Evolutionary conservation across 2,888 invertebrate genomes (phyloP).

Genomic region (Hydroisotoma schaefferi): DNA sequence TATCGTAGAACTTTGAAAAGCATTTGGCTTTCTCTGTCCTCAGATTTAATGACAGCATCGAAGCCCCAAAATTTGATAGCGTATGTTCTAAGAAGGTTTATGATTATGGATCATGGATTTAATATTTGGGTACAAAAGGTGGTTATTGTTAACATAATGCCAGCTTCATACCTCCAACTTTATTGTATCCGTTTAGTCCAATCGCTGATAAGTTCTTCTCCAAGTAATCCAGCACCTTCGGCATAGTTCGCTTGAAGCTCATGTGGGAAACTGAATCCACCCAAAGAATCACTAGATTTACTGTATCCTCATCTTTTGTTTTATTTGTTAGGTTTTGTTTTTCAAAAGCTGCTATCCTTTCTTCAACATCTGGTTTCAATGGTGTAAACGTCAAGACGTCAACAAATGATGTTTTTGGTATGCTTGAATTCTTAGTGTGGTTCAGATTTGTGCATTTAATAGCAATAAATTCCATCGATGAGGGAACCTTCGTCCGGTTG

Average conservation of each 20-base stretch:
- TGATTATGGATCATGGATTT: too few relatives aligned
- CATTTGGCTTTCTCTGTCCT: too few relatives aligned
- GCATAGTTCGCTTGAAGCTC: slow-evolving; percentile 65
- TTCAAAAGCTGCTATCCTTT: too few relatives aligned
- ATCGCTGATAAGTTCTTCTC: slow-evolving; percentile 62
- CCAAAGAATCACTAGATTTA: slow-evolving; percentile 74
- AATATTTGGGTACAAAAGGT: too few relatives aligned
- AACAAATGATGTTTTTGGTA: slow-evolving; percentile 14
- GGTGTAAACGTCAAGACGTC: slow-evolving; percentile 34
- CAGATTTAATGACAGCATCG: too few relatives aligned
- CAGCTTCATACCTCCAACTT: slow-evolving; percentile 77
- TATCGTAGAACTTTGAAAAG: slow-evolving; percentile 74
- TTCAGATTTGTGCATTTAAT: slow-evolving; percentile 23
- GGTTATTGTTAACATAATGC: too few relatives aligned
- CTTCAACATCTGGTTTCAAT: slow-evolving; percentile 21
- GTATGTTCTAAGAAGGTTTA: too few relatives aligned
- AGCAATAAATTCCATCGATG: slow-evolving; percentile 23
- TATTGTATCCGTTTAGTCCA: slow-evolving; percentile 83
- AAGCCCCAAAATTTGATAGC: too few relatives aligned
- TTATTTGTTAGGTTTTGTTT: too few relatives aligned
- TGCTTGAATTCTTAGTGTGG: background rate
- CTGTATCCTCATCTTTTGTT: background rate
- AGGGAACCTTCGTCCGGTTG: slow-evolving; percentile 6
- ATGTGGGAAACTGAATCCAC: slow-evolving; percentile 80
- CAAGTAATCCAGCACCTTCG: slow-evolving; percentile 58